Evolutionary conservation across 30 jellyfish, hydroid and myxozoan genomes (phyloP).

Genomic region (Haliclystus octoradiatus): DNA sequence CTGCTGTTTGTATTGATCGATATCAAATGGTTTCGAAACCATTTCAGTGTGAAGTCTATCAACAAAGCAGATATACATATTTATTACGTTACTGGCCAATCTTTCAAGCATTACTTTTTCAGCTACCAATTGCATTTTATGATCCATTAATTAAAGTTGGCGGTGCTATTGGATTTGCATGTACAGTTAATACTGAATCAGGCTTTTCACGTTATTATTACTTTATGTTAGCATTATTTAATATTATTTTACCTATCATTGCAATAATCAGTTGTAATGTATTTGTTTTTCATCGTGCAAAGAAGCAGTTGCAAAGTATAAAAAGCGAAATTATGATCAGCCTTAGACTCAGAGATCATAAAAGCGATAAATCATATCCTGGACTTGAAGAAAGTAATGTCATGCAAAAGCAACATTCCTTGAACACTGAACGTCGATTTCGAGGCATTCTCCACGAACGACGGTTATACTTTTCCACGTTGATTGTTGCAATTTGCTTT

Average conservation of each 20-base stretch:
- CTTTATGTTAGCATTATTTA: neutral
- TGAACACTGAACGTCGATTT: neutral
- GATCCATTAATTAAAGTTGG: neutral
- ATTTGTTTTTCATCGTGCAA: neutral
- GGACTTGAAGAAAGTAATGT: neutral
- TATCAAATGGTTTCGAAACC: neutral
- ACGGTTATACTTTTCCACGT: neutral
- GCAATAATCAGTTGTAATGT: too few relatives aligned
- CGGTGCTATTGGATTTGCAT: neutral
- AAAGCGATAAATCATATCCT: too few relatives aligned
- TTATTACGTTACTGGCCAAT: neutral
- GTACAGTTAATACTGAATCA: neutral
- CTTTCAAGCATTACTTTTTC: neutral
- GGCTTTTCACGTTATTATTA: neutral
- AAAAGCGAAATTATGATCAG: neutral
- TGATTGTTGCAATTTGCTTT: neutral
- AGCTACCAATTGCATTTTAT: neutral
- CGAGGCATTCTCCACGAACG: neutral
- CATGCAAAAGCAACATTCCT: neutral
- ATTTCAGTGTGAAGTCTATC: neutral
- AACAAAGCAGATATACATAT: neutral
- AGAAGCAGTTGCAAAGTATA: neutral
- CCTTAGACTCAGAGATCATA: too few relatives aligned
- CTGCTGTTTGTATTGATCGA: slow-evolving; percentile 1
- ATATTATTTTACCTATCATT: neutral